phyloP scores from a whole-genome alignment of 1,140 invertebrate genomes.

The Lethrus apterus region DNA sequence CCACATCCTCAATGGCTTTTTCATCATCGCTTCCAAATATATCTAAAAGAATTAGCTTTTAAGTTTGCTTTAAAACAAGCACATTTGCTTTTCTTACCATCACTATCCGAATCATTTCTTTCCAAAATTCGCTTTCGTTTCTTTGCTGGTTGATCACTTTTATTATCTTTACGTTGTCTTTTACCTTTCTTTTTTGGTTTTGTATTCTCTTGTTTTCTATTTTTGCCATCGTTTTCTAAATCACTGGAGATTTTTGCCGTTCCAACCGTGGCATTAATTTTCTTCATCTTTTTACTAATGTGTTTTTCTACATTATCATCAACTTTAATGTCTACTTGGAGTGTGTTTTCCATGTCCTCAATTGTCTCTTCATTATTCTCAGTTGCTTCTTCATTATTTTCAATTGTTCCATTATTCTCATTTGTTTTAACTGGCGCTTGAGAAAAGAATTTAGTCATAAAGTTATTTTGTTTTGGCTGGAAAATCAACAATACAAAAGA shows the following conservation, averaged over 20 bases:
- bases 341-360: too few relatives aligned
- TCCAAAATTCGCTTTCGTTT: conserved; percentile 6
- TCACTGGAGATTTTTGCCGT: background rate
- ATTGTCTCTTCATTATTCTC: background rate
- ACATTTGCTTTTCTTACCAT: background rate
- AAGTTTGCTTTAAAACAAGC: background rate
- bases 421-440: background rate
- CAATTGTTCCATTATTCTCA: background rate
- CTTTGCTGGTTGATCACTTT: conserved; percentile 1
- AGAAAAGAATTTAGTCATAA: conserved; percentile 6
- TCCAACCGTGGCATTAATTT: background rate
- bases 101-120: conserved; percentile 3
- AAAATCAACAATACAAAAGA: background rate
- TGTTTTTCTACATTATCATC: background rate
- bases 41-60: background rate
- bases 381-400: background rate
- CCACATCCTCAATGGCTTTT: background rate
- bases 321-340: too few relatives aligned
- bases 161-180: background rate
- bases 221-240: background rate
- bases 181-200: conserved; percentile 3
- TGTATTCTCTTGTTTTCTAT: background rate
- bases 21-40: conserved; percentile 6
- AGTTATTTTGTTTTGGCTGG: conserved; percentile 6
- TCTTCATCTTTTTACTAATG: background rate